These are phyloP conservation scores for Megastigmus dorsalis DNA, from an alignment of 2,888 invertebrate species.

Conservation along the genomic window DNA sequence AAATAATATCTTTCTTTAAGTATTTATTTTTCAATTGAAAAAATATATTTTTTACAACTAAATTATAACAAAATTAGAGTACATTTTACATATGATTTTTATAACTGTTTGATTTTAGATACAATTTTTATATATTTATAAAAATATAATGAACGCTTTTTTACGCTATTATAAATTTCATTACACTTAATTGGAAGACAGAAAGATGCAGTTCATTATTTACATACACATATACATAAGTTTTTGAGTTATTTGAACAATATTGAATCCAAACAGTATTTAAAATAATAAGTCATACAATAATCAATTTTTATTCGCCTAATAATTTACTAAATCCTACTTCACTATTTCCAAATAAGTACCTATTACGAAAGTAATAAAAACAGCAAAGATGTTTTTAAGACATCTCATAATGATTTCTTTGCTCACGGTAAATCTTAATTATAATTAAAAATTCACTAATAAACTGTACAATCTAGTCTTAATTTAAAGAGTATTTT, in stretches of 20 bases:
- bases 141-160: conserved; percentile 39
- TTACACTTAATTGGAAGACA: conserved; percentile 33
- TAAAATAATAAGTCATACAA: conserved; percentile 16
- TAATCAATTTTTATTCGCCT: not conserved
- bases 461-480: conserved; percentile 44
- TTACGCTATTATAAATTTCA: not conserved
- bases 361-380: not conserved
- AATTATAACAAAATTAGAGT: conserved; percentile 46
- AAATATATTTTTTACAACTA: conserved; percentile 50
- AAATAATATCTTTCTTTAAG: conserved; percentile 4
- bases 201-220: conserved; percentile 12
- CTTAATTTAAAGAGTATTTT: conserved; percentile 45
- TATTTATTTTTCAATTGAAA: conserved; percentile 48
- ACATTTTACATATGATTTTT: conserved; percentile 18
- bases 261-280: conserved; percentile 2
- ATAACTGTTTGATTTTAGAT: conserved; percentile 1
- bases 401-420: conserved; percentile 21
- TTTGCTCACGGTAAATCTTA: conserved; percentile 7
- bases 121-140: conserved; percentile 14
- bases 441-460: conserved; percentile 32
- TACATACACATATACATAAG: conserved; percentile 29
- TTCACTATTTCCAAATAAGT: conserved; percentile 10
- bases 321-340: not conserved
- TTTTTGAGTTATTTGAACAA: conserved; percentile 4
- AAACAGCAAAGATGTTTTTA: conserved; percentile 1